These are phyloP conservation scores for Isaurus tuberculatus DNA, from an alignment of 92 coral and sea anemone species.

Conservation along the genomic window DNA sequence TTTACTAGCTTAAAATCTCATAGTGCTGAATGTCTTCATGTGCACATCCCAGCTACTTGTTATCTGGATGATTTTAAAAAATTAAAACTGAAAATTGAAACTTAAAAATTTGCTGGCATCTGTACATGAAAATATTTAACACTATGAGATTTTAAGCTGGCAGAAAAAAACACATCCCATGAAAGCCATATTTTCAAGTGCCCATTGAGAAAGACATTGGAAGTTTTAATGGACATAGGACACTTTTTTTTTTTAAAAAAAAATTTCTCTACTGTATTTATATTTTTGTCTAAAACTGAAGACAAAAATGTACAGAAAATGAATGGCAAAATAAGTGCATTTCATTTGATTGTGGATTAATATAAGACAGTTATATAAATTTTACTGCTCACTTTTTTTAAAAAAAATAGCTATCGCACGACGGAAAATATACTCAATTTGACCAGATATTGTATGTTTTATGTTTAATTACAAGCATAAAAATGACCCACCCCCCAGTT, in stretches of 20 bases:
- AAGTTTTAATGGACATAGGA: not conserved
- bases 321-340: not conserved
- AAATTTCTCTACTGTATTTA: not conserved
- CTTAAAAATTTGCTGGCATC: too few species aligned
- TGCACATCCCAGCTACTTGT: not conserved
- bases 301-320: constrained; percentile 2
- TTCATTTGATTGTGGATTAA: not conserved
- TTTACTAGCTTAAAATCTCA: not conserved
- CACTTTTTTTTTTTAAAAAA: not conserved
- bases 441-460: not conserved
- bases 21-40: not conserved
- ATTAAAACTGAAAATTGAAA: too few species aligned
- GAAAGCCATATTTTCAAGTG: not conserved
- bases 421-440: not conserved
- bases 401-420: not conserved
- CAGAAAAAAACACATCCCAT: too few species aligned
- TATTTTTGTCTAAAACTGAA: not conserved
- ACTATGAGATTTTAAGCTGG: too few species aligned
- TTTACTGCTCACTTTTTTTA: not conserved
- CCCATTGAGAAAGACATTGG: not conserved
- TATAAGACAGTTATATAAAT: not conserved
- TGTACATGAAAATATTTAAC: too few species aligned
- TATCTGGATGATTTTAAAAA: not conserved
- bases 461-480: not conserved
- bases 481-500: not conserved